Base-by-base conservation (phyloP, 1,140 invertebrate species). In the Achatina immaculata region DNA sequence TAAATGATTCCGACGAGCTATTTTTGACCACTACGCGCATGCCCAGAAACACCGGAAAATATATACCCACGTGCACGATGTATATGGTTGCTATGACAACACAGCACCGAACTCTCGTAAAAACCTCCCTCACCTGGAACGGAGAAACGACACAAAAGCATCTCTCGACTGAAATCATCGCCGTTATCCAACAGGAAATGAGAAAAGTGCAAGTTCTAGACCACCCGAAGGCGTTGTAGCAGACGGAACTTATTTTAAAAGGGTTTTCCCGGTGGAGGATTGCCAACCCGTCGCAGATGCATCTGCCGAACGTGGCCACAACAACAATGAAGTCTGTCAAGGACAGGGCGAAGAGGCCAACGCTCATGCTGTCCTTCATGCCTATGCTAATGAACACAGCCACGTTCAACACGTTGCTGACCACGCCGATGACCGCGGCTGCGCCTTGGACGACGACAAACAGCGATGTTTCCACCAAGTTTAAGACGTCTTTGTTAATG, bases 61-160 rank as follows among this genome's bases (percentile, higher is more conserved):
- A 21, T 4, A 66, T 34, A 4, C 28, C 28, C 28, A 66, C 3
- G 34, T 66, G 65, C 16, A 66, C 36, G 2, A 38, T 9, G n/a
- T 69, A 69, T 14, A 69, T 69, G 21, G n/a, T 69, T 69, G 38
- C 36, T 42, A 69, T n/a, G 19, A 21, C 36, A 42, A 69, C 7
- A 11, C 7, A 1, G 24, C 68, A 69, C 3, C 68, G 6, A 6
- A 21, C 24, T 24, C 42, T 19, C 6, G 68, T 69, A 42, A 69
- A 69, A 0, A 42, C 24, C 14, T 42, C 21, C n/a, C 31, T 40
- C 9, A 69, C 68, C 6, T 21, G 36, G 21, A 69, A 69, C 6
- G 68, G 68, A n/a, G 21, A 69, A 21, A 69, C 68, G 24, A 69
- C 68, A 40, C 68, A 69, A 24, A 40, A 69, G n/a, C 68, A 69